Percentiles rank a stretch among this genome's conserved stretches.
phyloP scores from a whole-genome alignment of 2,113 vertebrate genomes.

The Hyaena hyaena region DNA sequence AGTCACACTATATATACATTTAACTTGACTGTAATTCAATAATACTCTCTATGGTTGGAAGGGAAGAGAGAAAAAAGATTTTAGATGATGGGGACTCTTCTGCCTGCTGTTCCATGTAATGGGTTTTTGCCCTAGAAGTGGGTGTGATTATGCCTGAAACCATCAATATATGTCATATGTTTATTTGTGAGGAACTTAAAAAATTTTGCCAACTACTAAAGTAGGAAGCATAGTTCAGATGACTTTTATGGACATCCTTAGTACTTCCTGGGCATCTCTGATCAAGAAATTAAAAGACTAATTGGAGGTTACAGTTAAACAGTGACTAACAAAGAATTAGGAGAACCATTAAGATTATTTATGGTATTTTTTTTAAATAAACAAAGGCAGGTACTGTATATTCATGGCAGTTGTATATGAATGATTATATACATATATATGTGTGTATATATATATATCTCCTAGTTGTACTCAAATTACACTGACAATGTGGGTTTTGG shows the following conservation, averaged over 20 bases:
- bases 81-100: background rate
- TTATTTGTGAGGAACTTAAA: background rate
- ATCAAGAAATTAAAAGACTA: constrained; percentile 29
- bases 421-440: background rate
- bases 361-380: background rate
- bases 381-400: background rate
- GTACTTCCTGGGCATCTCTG: background rate
- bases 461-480: background rate
- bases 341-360: background rate
- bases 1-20: background rate
- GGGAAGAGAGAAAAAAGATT: background rate
- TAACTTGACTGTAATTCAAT: background rate
- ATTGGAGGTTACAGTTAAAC: background rate
- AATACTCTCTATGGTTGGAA: background rate
- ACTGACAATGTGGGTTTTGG: background rate
- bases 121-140: background rate
- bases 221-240: background rate
- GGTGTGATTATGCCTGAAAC: background rate
- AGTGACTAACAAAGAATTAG: background rate
- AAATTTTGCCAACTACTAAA: background rate
- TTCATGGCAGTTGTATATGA: background rate
- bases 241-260: background rate
- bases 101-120: background rate
- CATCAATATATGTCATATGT: background rate
- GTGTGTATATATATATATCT: background rate